phyloP scores from a whole-genome alignment of 2,888 invertebrate species.

The Drosophila setosimentum region DNA sequence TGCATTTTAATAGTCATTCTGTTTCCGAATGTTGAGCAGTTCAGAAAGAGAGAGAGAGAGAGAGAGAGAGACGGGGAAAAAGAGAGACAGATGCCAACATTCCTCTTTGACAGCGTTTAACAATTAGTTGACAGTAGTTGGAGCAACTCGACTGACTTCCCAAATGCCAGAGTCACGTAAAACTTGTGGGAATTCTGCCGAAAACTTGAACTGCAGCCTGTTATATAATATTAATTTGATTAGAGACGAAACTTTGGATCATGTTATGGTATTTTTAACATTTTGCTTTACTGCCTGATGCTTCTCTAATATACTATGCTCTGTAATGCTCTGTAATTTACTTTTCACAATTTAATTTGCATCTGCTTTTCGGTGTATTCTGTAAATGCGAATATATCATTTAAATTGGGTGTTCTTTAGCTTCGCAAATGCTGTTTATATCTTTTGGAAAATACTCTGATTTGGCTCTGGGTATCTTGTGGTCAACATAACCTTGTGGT shows the following conservation, averaged over 20 bases:
- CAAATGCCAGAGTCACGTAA: slow-evolving; percentile 30
- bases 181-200: not conserved
- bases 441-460: not conserved
- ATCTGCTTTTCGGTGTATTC: slow-evolving; percentile 19
- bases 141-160: not conserved
- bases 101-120: slow-evolving; percentile 54
- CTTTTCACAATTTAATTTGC: slow-evolving; percentile 45
- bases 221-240: slow-evolving; percentile 34
- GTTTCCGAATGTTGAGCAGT: slow-evolving; percentile 33
- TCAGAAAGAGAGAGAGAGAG: not conserved
- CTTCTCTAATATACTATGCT: slow-evolving; percentile 53
- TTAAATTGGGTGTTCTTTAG: not conserved
- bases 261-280: slow-evolving; percentile 13
- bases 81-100: slow-evolving; percentile 4
- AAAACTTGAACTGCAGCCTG: slow-evolving; percentile 4
- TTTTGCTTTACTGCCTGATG: not conserved
- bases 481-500: not conserved
- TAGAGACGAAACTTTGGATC: slow-evolving; percentile 3
- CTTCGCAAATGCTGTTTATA: not conserved
- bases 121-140: slow-evolving; percentile 47
- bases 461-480: not conserved
- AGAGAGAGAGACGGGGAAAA: not conserved
- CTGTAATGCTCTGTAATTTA: slow-evolving; percentile 51
- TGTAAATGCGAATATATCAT: not conserved
- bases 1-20: slow-evolving; percentile 45